Base-by-base conservation (phyloP, 2,888 invertebrate genomes). In the Leucophenga montana region DNA sequence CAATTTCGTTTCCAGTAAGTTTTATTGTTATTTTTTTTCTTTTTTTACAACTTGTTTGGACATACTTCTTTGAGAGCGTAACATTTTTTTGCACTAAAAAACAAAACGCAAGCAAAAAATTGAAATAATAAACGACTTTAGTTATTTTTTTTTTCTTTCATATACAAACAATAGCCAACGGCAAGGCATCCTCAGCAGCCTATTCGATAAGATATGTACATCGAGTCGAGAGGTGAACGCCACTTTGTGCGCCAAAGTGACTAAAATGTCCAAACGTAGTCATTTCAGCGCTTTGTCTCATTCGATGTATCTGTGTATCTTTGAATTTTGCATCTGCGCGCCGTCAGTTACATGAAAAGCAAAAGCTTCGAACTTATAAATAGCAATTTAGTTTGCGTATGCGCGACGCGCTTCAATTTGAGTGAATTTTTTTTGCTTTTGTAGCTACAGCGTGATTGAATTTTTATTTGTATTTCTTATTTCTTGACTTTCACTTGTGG, bases 401-500 rank as follows among this genome's bases (percentile, higher is more conserved):
- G 57, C 57, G 57, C 57, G 31, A 31, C 57, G 39, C 50, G n/a
- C 50, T 50, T 50, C 50, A 50, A 18, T 50, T 50, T 50, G 6
- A 16, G 50, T 50, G 18, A 16, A 61, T 9, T 39, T 59, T 62
- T 46, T 46, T 62, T 46, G 4, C n/a, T 46, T 33, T 59, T 22
- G 9, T 6, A 1, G 50, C 50, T 50, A 16, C 50, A 50, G 50
- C n/a, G 31, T 62, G 44, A 22, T 46, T 61, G 44, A 39, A 16
- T 18, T 20, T 22, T 56, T 56, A 27, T 44, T 18, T 48, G 14
- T 33, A 33, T 14, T 46, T n/a, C 48, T 27, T 64, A 64, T 48
- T 64, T 33, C 14, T 67, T 44, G 22, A 81, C 81, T 84, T 81
- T 81, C 81, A 81, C 81, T 81, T 73, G 76, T 14, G 13, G 59